phyloP scores from a whole-genome alignment of 2,888 invertebrate species.

The Chloroclystis v-ata region DNA sequence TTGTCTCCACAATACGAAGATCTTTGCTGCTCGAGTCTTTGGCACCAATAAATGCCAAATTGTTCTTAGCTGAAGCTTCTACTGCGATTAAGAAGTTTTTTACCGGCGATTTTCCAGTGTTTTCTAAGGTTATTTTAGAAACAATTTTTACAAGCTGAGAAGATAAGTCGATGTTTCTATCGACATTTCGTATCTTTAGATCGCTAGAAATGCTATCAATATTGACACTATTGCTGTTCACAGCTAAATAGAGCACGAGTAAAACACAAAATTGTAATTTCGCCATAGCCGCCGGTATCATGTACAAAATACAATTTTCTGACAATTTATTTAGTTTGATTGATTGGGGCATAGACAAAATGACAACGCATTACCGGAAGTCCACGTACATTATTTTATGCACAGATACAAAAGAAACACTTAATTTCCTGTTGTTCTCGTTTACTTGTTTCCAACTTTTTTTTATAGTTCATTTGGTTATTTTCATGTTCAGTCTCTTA shows the following conservation, averaged over 20 bases:
- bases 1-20: conserved; percentile 70
- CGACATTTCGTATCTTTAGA: conserved; percentile 86
- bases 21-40: conserved; percentile 81
- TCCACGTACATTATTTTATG: conserved; percentile 49
- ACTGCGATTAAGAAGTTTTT: conserved; percentile 84
- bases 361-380: conserved; percentile 65
- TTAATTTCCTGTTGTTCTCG: too few relatives aligned
- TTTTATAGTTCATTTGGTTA: too few relatives aligned
- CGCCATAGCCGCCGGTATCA: conserved; percentile 62
- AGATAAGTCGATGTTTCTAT: conserved; percentile 90
- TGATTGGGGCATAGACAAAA: conserved; percentile 1
- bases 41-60: conserved; percentile 86
- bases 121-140: conserved; percentile 89
- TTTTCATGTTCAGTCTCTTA: too few relatives aligned
- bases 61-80: conserved; percentile 79
- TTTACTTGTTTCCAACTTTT: too few relatives aligned
- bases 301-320: conserved; percentile 7
- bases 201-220: conserved; percentile 75
- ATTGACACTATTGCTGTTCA: conserved; percentile 51
- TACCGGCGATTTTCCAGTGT: conserved; percentile 85
- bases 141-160: conserved; percentile 92
- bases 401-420: too few relatives aligned
- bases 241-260: conserved; percentile 50
- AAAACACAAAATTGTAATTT: conserved; percentile 53
- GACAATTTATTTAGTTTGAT: conserved; percentile 15